Base-by-base conservation (phyloP, 2,888 invertebrate genomes). In the Caenorhabditis uteleia region DNA sequence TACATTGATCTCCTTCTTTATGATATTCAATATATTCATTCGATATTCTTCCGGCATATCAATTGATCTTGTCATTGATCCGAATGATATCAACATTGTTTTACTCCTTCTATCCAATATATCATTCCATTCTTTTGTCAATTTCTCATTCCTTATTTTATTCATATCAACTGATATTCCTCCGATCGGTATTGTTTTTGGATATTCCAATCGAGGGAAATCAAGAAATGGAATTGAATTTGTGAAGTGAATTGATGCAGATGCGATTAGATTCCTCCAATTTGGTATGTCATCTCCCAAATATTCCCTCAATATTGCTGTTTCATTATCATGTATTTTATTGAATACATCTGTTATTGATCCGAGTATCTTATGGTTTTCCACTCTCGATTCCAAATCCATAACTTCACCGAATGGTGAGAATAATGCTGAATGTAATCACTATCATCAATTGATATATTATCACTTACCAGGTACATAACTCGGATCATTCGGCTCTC, bases 161-260 rank as follows among this genome's bases (percentile, higher is more conserved):
- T 56, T 29, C 36, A 62, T 43, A 33, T 62, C 56, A 14, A 62
- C 61, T n/a, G 55, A 45, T 33, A 62, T 62, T 31, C 61, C 61
- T 26, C 61, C 61, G 20, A 62, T 62, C n/a, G 61, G 51, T 38
- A 62, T 27, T 1, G 61, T 62, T 26, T 62, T 62, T n/a, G 45
- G 64, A 6, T 56, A 33, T 1, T 50, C 31, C 18, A 58, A 48
- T 7, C 67, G 42, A 6, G 70, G 64, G 42, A 67, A 70, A 40
- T 70, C 61, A 4, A 70, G 23, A 40, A 54, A 60, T 20, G 70
- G 67, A 47, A 47, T 51, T 1, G 61, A 51, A 38, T 62, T 62
- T 18, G 46, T 50, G 38, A 62, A 62, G 26, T 39, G 42, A 1
- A 56, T 29, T 12, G 61, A 62, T 7, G 61, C 47, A 21, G 40